Percentiles rank a stretch among this genome's conserved stretches.
phyloP scores from a whole-genome alignment of 2,113 vertebrate genomes.

The Corythornis cristatus region DNA sequence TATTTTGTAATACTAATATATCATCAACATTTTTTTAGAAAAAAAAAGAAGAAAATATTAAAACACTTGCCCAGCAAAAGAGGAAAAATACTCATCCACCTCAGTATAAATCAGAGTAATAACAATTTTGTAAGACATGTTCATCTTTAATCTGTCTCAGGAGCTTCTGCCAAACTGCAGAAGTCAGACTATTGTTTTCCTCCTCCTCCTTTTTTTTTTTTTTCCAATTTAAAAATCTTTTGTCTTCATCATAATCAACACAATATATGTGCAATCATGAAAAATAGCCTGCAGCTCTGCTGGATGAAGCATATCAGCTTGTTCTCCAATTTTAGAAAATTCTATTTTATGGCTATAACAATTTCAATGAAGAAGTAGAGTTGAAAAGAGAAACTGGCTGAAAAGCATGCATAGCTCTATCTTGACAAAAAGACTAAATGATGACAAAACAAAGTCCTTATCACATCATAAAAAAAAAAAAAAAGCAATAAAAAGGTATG shows the following conservation, averaged over 20 bases:
- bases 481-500: background rate
- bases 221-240: conserved; percentile 35
- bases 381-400: conserved; percentile 8
- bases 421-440: conserved; percentile 22
- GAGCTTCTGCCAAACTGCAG: background rate
- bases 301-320: conserved; percentile 48
- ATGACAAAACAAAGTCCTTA: conserved; percentile 36
- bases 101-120: background rate
- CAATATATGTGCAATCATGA: conserved; percentile 58
- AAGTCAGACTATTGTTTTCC: background rate
- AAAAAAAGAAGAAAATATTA: background rate
- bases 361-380: conserved; percentile 3
- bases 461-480: background rate
- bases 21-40: background rate
- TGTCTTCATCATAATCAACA: conserved; percentile 65
- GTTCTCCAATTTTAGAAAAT: conserved; percentile 63
- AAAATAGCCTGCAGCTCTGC: conserved; percentile 60
- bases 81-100: background rate
- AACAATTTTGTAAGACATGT: background rate
- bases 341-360: conserved; percentile 40
- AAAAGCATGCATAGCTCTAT: background rate
- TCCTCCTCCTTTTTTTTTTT: background rate
- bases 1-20: background rate
- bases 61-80: background rate
- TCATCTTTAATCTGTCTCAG: conserved; percentile 7